Percentiles rank a stretch among this genome's conserved stretches.
phyloP scores from a whole-genome alignment of 2,888 invertebrate genomes.

The Pyrrhia umbra region DNA sequence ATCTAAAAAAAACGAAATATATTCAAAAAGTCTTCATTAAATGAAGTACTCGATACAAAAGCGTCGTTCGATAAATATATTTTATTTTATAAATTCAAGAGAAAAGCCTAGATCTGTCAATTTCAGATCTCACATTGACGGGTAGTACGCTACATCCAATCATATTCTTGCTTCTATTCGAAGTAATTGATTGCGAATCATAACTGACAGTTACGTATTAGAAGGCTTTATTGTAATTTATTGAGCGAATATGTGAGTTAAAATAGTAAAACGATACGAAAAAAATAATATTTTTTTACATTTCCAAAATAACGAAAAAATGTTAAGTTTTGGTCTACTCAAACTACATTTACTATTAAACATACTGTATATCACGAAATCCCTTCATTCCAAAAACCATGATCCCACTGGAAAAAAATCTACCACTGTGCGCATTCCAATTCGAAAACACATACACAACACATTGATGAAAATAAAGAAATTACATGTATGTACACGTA shows the following conservation, averaged over 20 bases:
- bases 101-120: constrained; percentile 58
- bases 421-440: constrained; percentile 67
- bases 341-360: constrained; percentile 44
- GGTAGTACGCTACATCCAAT: constrained; percentile 40
- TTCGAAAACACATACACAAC: constrained; percentile 69
- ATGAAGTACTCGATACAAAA: constrained; percentile 13
- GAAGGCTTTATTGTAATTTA: constrained; percentile 47
- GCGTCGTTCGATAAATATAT: constrained; percentile 33
- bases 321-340: constrained; percentile 17
- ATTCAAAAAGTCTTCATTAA: not conserved
- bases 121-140: constrained; percentile 48
- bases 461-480: constrained; percentile 58
- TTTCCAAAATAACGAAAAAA: not conserved
- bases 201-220: constrained; percentile 51
- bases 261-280: constrained; percentile 8
- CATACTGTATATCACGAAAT: constrained; percentile 50
- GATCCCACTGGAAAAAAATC: constrained; percentile 45
- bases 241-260: constrained; percentile 21
- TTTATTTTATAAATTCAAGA: constrained; percentile 37
- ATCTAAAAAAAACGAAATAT: not conserved
- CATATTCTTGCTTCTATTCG: constrained; percentile 43
- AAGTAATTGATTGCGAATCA: constrained; percentile 59
- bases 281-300: not conserved
- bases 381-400: constrained; percentile 26
- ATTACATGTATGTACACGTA: constrained; percentile 79